Conservation (phyloP, 1,140 invertebrate species). For the Rhopalosiphum maidis region DNA sequence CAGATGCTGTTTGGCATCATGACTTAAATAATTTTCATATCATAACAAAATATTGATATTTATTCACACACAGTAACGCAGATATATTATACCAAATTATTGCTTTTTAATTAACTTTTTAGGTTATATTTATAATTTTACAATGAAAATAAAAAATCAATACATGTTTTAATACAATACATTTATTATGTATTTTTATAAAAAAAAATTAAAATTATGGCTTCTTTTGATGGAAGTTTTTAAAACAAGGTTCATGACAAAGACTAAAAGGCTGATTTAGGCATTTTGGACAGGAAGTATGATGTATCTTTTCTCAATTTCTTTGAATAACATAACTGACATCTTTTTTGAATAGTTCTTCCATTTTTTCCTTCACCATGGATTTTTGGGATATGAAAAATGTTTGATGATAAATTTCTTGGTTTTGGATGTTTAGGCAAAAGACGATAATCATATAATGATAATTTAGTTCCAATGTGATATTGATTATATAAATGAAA, state of each 20-base stretch:
- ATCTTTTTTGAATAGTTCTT: not conserved
- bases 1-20: too few relatives aligned
- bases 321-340: not conserved
- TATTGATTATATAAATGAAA: constrained; percentile 33
- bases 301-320: not conserved
- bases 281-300: not conserved
- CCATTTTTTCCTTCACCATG: not conserved
- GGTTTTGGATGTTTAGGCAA: not conserved
- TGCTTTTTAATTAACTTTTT: too few relatives aligned
- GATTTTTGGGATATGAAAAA: not conserved
- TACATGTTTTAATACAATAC: too few relatives aligned
- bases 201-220: too few relatives aligned
- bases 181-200: too few relatives aligned
- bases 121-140: too few relatives aligned
- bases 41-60: too few relatives aligned
- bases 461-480: not conserved
- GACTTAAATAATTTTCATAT: too few relatives aligned
- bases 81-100: too few relatives aligned
- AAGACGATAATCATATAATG: constrained; percentile 17
- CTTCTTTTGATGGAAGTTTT: not conserved
- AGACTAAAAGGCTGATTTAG: not conserved
- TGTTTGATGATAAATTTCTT: not conserved
- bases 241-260: not conserved
- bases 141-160: too few relatives aligned
- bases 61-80: too few relatives aligned